A percentile compares a stretch with the other conserved stretches of the same genome.
These are phyloP conservation scores for Odontocerum albicorne DNA, from an alignment of 2,888 invertebrate species.

Conservation along the genomic window DNA sequence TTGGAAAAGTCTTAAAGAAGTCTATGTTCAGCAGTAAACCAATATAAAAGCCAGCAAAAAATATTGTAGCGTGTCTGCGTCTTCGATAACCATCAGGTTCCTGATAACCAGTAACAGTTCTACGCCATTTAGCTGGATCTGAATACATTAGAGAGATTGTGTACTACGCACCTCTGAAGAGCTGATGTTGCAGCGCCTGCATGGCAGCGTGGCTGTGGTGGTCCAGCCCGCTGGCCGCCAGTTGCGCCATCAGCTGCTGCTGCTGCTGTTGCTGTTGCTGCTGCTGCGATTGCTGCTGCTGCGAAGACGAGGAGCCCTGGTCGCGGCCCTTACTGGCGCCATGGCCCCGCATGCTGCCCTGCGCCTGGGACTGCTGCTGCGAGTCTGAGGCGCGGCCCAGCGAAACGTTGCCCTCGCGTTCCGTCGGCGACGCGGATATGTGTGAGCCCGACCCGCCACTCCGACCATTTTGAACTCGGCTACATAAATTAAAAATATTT, in stretches of 20 bases:
- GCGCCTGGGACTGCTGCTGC: constrained; percentile 22
- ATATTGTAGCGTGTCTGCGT: no score
- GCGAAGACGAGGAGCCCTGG: constrained; percentile 19
- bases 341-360: not conserved
- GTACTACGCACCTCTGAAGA: constrained; percentile 84
- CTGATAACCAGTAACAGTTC: no score
- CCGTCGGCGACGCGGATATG: constrained; percentile 29
- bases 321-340: constrained; percentile 25
- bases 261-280: constrained; percentile 45
- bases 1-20: no score
- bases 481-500: no score
- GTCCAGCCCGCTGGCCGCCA: constrained; percentile 51
- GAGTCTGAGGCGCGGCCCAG: constrained; percentile 22
- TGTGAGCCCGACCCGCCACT: constrained; percentile 25
- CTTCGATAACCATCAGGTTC: no score
- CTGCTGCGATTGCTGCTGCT: constrained; percentile 44
- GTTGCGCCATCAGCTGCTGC: constrained; percentile 56
- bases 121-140: no score
- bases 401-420: constrained; percentile 26
- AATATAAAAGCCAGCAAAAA: no score
- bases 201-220: constrained; percentile 70
- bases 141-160: no score
- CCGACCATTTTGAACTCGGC: constrained; percentile 24
- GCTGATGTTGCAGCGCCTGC: constrained; percentile 83
- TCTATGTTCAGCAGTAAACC: no score